Conservation (phyloP, 2,888 invertebrate genomes). For the Brachyopa scutellaris region DNA sequence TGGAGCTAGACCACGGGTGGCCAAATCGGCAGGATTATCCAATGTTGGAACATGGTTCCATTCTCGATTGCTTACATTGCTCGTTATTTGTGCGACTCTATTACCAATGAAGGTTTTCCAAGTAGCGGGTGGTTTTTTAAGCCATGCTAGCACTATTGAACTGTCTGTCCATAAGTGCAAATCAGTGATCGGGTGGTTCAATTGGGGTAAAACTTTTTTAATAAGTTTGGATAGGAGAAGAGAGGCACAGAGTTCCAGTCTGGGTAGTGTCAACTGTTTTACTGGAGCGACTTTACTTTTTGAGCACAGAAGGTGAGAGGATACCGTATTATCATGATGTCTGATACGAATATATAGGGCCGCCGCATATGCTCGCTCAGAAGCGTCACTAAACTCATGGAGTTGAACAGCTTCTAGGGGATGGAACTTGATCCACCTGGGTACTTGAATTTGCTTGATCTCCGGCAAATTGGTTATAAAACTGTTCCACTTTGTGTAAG, state of each 20-base stretch:
- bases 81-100: background rate
- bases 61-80: background rate
- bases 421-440: conserved; percentile 34
- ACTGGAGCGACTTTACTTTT: conserved; percentile 5
- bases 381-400: conserved; percentile 42
- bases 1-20: background rate
- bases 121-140: background rate
- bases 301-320: background rate
- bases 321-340: background rate
- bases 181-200: background rate
- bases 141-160: background rate
- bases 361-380: conserved; percentile 35
- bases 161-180: background rate
- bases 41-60: background rate
- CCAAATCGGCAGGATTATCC: background rate
- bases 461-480: background rate
- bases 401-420: conserved; percentile 9
- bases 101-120: conserved; percentile 1
- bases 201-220: background rate
- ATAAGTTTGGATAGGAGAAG: background rate
- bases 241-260: background rate
- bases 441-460: conserved; percentile 27
- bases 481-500: background rate
- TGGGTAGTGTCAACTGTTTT: background rate
- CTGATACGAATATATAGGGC: conserved; percentile 21